Conservation (phyloP, 2,113 vertebrate genomes). For the Gavia stellata region DNA sequence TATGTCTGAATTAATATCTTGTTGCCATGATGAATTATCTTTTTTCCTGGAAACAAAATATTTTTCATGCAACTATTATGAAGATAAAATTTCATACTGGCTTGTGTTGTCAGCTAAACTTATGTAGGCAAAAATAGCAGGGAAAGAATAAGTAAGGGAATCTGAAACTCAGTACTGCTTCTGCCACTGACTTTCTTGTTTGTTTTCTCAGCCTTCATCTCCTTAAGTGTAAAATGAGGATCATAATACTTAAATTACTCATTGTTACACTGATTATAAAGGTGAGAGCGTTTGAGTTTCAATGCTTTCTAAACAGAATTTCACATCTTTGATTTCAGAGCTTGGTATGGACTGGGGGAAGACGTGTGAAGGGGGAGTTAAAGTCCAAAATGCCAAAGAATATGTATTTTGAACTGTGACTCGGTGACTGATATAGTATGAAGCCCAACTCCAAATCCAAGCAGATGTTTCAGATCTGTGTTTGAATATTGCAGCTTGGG, state of each 20-base stretch:
- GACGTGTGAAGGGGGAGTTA: background rate
- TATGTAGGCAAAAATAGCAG: background rate
- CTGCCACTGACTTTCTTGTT: background rate
- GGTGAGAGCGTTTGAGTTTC: background rate
- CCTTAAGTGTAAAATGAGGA: background rate
- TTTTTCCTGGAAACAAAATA: background rate
- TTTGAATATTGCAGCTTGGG: slow-evolving; percentile 1
- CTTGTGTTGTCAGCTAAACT: background rate
- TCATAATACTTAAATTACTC: background rate
- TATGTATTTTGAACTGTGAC: background rate
- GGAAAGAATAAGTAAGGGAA: background rate
- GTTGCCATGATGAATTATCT: background rate
- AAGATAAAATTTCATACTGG: background rate
- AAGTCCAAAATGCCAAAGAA: background rate
- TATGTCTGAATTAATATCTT: background rate
- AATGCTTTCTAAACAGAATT: background rate
- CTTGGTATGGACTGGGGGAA: background rate
- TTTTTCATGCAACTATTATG: background rate
- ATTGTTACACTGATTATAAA: background rate
- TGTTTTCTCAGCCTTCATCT: background rate
- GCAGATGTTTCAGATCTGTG: background rate
- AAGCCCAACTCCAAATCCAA: background rate
- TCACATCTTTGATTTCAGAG: background rate
- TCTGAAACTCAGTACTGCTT: background rate
- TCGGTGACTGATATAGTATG: background rate